Evolutionary conservation across 2,113 vertebrate species (phyloP).

Genomic region (Rhinolophus sinicus): DNA sequence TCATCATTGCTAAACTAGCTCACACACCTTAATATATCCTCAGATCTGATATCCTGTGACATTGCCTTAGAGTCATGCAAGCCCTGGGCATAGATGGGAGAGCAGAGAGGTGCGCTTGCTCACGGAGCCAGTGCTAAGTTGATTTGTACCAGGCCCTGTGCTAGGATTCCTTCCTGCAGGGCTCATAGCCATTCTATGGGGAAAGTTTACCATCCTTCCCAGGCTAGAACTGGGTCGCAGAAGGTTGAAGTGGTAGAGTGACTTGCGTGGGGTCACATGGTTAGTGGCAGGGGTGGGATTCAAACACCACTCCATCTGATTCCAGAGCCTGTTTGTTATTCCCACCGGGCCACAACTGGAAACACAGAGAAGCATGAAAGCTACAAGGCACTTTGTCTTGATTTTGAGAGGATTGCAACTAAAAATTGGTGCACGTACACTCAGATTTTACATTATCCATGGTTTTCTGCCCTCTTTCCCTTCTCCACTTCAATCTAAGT

Average conservation of each 20-base stretch:
- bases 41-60: not conserved
- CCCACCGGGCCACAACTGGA: not conserved
- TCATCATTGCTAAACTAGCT: not conserved
- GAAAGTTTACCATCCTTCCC: not conserved
- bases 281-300: not conserved
- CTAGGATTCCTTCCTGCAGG: not conserved
- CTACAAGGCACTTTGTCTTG: not conserved
- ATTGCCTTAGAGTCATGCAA: not conserved
- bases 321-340: not conserved
- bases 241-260: not conserved
- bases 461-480: not conserved
- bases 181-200: not conserved
- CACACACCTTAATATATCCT: not conserved
- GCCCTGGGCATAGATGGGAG: not conserved
- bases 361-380: not conserved
- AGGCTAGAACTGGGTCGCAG: not conserved
- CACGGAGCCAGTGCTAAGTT: fast-evolving
- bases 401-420: not conserved
- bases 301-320: not conserved
- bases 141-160: not conserved
- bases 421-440: not conserved
- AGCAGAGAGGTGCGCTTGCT: too few species aligned
- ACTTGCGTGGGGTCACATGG: not conserved
- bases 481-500: not conserved
- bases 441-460: not conserved